Evolutionary conservation across 2,113 vertebrate genomes (phyloP), one percentile per base, ranked within the genome.

Genomic region (Sylvia atricapilla): DNA sequence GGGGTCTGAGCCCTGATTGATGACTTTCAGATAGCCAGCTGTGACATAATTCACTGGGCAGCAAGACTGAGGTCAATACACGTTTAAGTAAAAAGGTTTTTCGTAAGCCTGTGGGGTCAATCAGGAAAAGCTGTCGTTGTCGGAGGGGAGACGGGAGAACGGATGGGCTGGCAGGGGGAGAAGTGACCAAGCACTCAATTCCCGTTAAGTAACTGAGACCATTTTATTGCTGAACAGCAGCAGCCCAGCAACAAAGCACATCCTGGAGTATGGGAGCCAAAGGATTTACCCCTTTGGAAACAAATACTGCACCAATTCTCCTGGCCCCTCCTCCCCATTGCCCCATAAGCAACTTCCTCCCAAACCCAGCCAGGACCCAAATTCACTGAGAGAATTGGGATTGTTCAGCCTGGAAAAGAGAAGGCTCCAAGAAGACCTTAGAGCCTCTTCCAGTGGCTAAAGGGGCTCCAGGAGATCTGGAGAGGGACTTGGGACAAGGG

Each of bases 61-160:
- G 97, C 84, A 93, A 96, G 95, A 78, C 90, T 53, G 82, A 88
- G 95, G 97, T 98, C 98, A 98, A 98, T 98, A 97, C 37, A 97
- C 68, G 96, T 97, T 98, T 98, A 98, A 98, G 97, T 97, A 97
- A 96, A 98, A 97, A 98, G 98, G 97, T 95, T 98, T 97, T 94
- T 94, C 5, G 76, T 97, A 91, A 91, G 94, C 95, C 94, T 94
- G 52, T 31, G 91, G 95, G 97, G 95, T 96, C 96, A 97, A 91
- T 97, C 91, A 89, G 96, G 92, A 97, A 93, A 97, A 96, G 84
- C 91, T 87, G 94, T 62, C 35, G 8, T 35, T 33, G 79, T 7
- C 77, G 95, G 64, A 94, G 76, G 66, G 73, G 41, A 92, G 93
- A 62, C 12, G 11, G 68, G 69, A 83, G 84, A 89, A 69, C 14